Evolutionary conservation across 23 tunicate genomes (phyloP), one percentile per base, ranked within the genome.

Genomic region (Corella eumyota): DNA sequence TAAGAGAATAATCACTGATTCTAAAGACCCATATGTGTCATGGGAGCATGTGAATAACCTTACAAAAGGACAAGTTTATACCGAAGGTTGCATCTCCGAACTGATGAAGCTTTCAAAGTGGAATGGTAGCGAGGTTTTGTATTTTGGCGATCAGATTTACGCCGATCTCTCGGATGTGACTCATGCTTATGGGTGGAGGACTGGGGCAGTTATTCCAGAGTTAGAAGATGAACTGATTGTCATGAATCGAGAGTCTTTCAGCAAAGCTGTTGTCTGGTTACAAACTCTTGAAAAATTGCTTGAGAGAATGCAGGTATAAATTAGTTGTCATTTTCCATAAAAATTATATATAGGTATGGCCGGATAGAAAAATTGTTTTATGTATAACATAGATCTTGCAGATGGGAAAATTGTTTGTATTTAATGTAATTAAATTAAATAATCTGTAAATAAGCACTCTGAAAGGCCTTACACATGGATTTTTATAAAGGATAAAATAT

Each of bases 151-250:
- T 50, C 96, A 88, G 58, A 88, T 88, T 62, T 88, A 78, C 55
- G 69, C 77, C 6, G 96, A 88, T 60, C 75, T 90, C 24, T 71
- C 85, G 4, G 90, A 82, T 25, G 62, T 70, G 1, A 47, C 77
- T 2, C 64, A 59, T 48, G 50, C 83, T 19, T 83, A 62, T 51
- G 99, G 99, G 21, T 93, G 99, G 99, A 46, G 79, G 47, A 93
- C 99, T 25, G 94, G 90, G 4, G 99, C 99, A 29, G 60, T 93
- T 24, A 80, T 93, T 61, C 99, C 90, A 19, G 99, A 93, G 64
- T 53, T 93, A 15, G 74, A 68, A 56, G 53, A 73, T 6, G 99
- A 93, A 68, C 73, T 93, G 32, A 69, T 61, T 6, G 52, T 71
- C 0, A 84, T 93, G 65, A 84, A 93, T 32, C 47, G 68, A 26